Evolutionary conservation across 2,888 invertebrate species (phyloP).

Genomic region (Lamellibrachia columna): DNA sequence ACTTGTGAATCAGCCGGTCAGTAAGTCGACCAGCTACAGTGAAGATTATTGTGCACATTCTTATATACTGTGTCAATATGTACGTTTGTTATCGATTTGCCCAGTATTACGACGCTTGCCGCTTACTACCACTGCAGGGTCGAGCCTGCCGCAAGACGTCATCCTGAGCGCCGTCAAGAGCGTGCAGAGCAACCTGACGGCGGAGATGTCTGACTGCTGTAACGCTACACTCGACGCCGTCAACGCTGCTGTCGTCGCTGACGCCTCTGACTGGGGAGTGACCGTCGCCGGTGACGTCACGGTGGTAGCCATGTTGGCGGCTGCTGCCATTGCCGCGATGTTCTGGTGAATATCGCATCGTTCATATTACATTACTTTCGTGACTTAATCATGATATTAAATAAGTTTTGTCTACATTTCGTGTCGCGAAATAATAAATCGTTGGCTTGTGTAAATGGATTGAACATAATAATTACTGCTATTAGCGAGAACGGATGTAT

Average conservation of each 20-base stretch:
- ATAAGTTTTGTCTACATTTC: not conserved
- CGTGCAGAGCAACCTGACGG: not conserved
- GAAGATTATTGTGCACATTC: too few species aligned
- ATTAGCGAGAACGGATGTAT: too few species aligned
- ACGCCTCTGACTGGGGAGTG: not conserved
- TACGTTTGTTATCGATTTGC: too few species aligned
- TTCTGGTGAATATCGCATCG: not conserved
- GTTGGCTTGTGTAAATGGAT: too few species aligned
- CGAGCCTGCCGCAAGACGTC: conserved; percentile 10
- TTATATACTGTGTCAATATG: too few species aligned
- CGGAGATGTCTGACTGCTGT: not conserved
- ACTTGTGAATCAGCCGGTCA: too few species aligned
- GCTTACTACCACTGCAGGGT: not conserved
- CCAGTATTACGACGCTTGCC: not conserved
- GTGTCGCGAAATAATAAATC: too few species aligned
- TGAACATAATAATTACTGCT: too few species aligned
- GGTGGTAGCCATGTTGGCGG: not conserved
- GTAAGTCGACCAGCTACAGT: too few species aligned
- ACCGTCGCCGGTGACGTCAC: conserved; percentile 8
- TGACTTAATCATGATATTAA: not conserved
- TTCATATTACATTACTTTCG: not conserved
- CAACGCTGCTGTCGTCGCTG: not conserved
- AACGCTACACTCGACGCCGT: not conserved
- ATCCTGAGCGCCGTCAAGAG: not conserved
- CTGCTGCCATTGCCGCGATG: not conserved